Evolutionary conservation across 2,888 invertebrate genomes (phyloP).

Genomic region (Scaptodrosophila latifasciaeformis): DNA sequence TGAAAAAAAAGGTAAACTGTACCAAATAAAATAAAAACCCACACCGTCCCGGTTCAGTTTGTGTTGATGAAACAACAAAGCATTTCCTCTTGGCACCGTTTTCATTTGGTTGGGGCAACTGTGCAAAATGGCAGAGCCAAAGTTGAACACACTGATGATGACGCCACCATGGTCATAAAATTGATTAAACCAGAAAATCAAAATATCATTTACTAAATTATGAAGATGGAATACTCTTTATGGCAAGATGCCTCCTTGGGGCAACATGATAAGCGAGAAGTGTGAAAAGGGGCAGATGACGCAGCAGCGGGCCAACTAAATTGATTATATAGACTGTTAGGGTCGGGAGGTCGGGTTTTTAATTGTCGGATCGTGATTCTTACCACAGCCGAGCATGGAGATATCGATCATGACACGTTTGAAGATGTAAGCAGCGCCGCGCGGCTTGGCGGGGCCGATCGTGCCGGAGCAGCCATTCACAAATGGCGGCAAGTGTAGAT

Average conservation of each 20-base stretch:
- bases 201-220: neutral
- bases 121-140: conserved; percentile 3
- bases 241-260: no score
- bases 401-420: conserved; percentile 56
- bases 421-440: conserved; percentile 52
- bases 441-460: conserved; percentile 15
- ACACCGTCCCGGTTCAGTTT: no score
- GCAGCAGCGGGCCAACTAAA: neutral
- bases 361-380: no score
- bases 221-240: no score
- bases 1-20: no score
- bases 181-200: neutral
- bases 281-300: conserved; percentile 25
- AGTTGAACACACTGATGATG: neutral
- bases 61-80: conserved; percentile 12
- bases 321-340: no score
- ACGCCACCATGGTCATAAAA: neutral
- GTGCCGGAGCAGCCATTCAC: conserved; percentile 17
- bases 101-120: neutral
- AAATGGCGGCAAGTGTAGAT: conserved; percentile 57
- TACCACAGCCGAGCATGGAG: conserved; percentile 59
- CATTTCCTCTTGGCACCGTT: conserved; percentile 15
- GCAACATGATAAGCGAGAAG: conserved; percentile 35
- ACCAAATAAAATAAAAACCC: no score
- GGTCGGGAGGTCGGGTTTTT: no score